Evolutionary conservation across 2,888 invertebrate genomes (phyloP), one percentile per base, ranked within the genome.

Genomic region (Orchesella flavescens): DNA sequence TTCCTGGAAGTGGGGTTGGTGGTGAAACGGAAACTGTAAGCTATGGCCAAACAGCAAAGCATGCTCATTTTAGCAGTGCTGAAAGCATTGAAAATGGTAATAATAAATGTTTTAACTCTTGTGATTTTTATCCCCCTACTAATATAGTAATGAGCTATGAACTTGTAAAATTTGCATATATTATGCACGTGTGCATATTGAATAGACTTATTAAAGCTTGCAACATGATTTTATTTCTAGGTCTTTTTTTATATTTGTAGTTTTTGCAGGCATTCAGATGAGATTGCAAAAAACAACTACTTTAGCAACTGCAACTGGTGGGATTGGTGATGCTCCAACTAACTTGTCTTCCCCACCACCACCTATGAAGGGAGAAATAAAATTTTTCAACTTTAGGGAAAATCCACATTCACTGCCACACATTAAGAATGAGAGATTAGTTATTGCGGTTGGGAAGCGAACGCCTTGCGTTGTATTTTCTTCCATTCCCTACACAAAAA

Each of bases 381-480:
- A 72, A 73, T 78, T 86, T 53, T 74, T 87, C 13, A 87, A 87
- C 66, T 59, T 87, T 59, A 57, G 87, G 23, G 83, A 84, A 43
- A 84, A 75, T 74, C 85, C 84, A 21, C 79, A 79, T 57, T 81
- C 76, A 90, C 93, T 93, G 85, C 93, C 94, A 85, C 93, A 93
- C 88, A 94, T 94, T 89, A 93, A 92, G 89, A 94, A 95, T 90
- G 95, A 96, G 89, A 93, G 97, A 89, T 92, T 97, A 86, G 94
- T 96, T 80, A 92, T 97, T 90, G 94, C 95, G 55, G 94, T 96
- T 72, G 91, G 93, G 7, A 89, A 89, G 78, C 93, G 93, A 88
- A 94, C 94, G 80, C 97, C 97, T 49, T 94, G 97, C 91, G 92
- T 95, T 88, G 92, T 97, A 84, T 97, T 95, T 90, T 97, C 97